Base-by-base conservation (phyloP, 2,797 vertebrate species). In the Fratercula arctica region DNA sequence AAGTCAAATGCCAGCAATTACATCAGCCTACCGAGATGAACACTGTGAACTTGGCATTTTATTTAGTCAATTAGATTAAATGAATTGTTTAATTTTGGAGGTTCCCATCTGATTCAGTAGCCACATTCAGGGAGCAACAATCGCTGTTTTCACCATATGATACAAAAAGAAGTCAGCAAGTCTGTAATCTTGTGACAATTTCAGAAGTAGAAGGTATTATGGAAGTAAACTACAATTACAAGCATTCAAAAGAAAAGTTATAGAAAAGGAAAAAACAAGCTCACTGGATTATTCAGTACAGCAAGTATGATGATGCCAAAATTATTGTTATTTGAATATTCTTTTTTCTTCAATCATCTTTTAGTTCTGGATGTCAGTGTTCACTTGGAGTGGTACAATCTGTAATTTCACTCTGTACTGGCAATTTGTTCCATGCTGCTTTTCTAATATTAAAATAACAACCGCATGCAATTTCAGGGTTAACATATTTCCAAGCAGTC, bases 1-100 rank as follows among this genome's bases (percentile, higher is more conserved):
- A 89, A 97, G 92, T 91, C 75, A 83, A 96, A 66, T 90, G 78
- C 89, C 93, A 97, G 88, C 68, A 97, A 97, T 95, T 96, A 95
- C 78, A 93, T 96, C 90, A 96, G 87, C 66, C 68, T 66, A 64
- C 95, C 1, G 26, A 93, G 87, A 96, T 91, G 92, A 96, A 95
- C 90, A 96, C 78, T 96, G 74, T 89, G 83, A 74, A 94, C 93
- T 92, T 86, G 90, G 50, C 83, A 94, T 84, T 88, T 67, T 56
- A 72, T 54, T 87, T 77, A 72, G 50, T 87, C 77, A 97, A 67
- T 92, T 75, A 96, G 13, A 78, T 76, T 50, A 94, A 76, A 95
- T 24, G 53, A 92, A 69, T 88, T 94, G 74, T 81, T 95, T 95
- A 67, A 83, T 90, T 96, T 74, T 88, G 63, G 73, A 96, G 75